These are phyloP conservation scores for Omphaloscelis lunosa DNA, from an alignment of 2,888 invertebrate species.

Conservation along the genomic window DNA sequence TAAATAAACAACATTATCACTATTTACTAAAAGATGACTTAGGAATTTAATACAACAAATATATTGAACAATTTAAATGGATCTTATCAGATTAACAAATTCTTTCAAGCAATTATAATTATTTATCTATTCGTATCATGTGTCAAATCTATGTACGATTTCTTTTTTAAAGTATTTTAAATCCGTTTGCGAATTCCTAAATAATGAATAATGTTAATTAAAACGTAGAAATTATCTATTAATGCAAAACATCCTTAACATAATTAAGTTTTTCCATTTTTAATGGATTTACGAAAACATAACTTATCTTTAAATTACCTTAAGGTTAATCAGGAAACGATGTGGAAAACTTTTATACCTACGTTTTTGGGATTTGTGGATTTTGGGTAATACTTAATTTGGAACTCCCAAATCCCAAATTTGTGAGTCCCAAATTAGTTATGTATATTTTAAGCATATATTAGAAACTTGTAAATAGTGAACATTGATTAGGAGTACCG, in stretches of 20 bases:
- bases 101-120: slow-evolving; percentile 12
- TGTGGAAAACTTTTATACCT: too few relatives aligned
- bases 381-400: too few relatives aligned
- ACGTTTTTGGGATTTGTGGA: too few relatives aligned
- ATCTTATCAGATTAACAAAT: slow-evolving; percentile 38
- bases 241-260: not conserved
- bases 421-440: too few relatives aligned
- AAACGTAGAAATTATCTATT: not conserved
- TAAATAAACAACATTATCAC: not conserved
- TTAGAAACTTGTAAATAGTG: too few relatives aligned
- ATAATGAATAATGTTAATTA: slow-evolving; percentile 21
- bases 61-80: slow-evolving; percentile 12
- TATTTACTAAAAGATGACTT: slow-evolving; percentile 7
- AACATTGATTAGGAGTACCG: too few relatives aligned
- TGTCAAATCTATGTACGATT: slow-evolving; percentile 23
- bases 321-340: too few relatives aligned
- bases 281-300: not conserved
- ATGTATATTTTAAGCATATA: too few relatives aligned
- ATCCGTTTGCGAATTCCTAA: slow-evolving; percentile 46
- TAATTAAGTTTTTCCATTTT: slow-evolving; percentile 1
- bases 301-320: not conserved
- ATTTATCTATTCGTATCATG: slow-evolving; percentile 33
- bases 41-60: slow-evolving; percentile 38
- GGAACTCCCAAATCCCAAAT: too few relatives aligned
- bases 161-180: slow-evolving; percentile 13